Conservation (phyloP, 2,888 invertebrate species). For the Rhamnusium bicolor region DNA sequence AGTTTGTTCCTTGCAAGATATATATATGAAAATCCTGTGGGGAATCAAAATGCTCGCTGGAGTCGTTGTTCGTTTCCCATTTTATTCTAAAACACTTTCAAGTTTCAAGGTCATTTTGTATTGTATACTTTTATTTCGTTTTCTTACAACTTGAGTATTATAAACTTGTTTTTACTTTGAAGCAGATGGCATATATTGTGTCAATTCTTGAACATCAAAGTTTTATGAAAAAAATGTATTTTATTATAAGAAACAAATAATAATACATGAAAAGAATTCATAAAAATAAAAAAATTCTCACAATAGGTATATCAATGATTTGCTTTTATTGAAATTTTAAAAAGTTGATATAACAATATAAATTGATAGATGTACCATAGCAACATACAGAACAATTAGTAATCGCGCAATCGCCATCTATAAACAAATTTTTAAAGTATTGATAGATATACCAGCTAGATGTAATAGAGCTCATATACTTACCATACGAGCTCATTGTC, state of each 20-base stretch:
- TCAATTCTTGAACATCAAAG: background rate
- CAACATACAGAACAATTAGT: too few relatives aligned
- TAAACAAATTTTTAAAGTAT: too few relatives aligned
- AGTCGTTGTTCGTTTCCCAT: conserved; percentile 4
- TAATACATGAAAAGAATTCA: too few relatives aligned
- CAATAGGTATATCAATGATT: too few relatives aligned
- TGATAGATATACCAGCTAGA: too few relatives aligned
- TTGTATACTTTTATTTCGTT: background rate
- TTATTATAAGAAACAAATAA: background rate
- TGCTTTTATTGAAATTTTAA: too few relatives aligned
- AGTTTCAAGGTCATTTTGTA: background rate
- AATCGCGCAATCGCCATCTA: too few relatives aligned
- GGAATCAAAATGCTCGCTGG: background rate
- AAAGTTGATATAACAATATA: too few relatives aligned
- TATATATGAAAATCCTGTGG: background rate
- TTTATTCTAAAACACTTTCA: background rate
- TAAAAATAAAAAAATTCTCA: too few relatives aligned
- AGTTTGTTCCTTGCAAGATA: background rate
- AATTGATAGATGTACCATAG: too few relatives aligned
- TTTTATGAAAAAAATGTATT: background rate
- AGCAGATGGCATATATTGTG: background rate
- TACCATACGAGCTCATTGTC: too few relatives aligned
- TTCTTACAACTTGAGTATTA: background rate
- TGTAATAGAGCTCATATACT: too few relatives aligned
- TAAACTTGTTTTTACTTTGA: background rate